Evolutionary conservation across 2,888 invertebrate species (phyloP).

Genomic region (Mythimna ferrago): DNA sequence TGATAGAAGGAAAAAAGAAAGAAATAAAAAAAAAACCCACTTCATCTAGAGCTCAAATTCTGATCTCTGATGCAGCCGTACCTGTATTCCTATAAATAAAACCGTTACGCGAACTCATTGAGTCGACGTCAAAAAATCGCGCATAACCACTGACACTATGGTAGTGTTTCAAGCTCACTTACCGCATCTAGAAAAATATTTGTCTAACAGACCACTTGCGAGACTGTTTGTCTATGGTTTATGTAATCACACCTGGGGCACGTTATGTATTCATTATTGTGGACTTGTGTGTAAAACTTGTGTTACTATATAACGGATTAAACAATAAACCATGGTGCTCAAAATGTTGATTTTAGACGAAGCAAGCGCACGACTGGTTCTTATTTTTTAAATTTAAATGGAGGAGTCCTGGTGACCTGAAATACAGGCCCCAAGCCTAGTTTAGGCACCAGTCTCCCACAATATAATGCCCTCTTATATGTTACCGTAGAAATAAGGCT

Average conservation of each 20-base stretch:
- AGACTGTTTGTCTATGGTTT: constrained; percentile 16
- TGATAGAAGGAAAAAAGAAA: too few species aligned
- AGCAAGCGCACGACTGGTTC: too few species aligned
- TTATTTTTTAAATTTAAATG: too few species aligned
- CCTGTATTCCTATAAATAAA: background rate
- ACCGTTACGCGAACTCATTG: too few species aligned
- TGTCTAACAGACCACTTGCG: background rate
- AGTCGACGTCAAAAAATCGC: too few species aligned
- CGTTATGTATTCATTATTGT: constrained; percentile 1
- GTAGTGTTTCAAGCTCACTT: background rate
- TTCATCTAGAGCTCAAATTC: background rate
- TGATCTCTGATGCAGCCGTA: background rate
- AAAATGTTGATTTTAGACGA: background rate
- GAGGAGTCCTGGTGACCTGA: too few species aligned
- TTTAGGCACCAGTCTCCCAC: too few species aligned
- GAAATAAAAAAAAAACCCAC: too few species aligned
- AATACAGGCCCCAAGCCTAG: too few species aligned
- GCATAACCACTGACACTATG: background rate
- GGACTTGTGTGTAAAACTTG: background rate
- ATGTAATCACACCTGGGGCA: constrained; percentile 17
- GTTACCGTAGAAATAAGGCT: too few species aligned
- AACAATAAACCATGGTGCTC: background rate
- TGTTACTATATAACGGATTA: background rate
- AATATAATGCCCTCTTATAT: too few species aligned
- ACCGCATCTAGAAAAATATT: constrained; percentile 19